phyloP scores from a whole-genome alignment of 2,888 invertebrate genomes.

The Cinara cedri region DNA sequence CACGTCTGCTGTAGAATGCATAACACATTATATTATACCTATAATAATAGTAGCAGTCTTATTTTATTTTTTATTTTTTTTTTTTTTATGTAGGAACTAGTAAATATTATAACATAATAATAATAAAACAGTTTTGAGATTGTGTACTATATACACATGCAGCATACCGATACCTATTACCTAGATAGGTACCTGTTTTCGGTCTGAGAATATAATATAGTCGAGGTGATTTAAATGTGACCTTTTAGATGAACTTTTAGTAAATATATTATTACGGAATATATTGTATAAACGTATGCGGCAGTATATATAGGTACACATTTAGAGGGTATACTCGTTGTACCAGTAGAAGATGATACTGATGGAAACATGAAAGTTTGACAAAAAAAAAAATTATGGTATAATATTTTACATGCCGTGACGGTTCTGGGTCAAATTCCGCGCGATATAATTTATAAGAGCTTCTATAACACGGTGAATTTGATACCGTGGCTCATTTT shows the following conservation, averaged over 20 bases:
- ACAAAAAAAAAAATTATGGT: constrained; percentile 5
- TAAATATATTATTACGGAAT: neutral
- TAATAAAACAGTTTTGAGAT: neutral
- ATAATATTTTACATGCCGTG: constrained; percentile 13
- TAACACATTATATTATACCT: no score
- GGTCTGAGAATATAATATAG: neutral
- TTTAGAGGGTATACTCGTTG: constrained; percentile 14
- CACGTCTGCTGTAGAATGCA: no score
- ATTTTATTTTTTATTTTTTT: no score
- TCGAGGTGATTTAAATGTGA: neutral
- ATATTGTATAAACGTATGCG: neutral
- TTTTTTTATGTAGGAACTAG: no score
- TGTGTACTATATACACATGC: no score
- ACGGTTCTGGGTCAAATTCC: neutral
- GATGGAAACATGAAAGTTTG: constrained; percentile 17
- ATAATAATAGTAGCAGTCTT: no score
- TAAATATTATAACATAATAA: neutral
- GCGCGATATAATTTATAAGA: neutral
- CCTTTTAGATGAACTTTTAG: constrained; percentile 4
- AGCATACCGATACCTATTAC: no score
- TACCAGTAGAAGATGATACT: neutral
- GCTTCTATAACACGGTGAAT: neutral
- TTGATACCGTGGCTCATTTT: neutral
- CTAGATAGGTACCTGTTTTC: no score
- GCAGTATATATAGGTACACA: no score